Evolutionary conservation across 2,113 vertebrate species (phyloP).

Genomic region (Siphamia tubifer): DNA sequence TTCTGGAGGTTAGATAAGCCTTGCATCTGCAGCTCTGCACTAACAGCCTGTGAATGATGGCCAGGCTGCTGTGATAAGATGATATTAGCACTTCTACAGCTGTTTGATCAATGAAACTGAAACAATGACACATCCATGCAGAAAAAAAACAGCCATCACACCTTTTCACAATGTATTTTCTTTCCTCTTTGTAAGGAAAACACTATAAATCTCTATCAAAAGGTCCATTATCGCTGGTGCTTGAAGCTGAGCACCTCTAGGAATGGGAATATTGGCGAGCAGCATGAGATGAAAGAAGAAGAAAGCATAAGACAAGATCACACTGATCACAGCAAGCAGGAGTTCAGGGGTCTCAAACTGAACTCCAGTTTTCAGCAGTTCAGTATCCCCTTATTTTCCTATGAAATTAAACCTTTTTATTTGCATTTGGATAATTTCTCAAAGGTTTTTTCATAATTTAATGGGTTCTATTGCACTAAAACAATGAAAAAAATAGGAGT

Average conservation of each 20-base stretch:
- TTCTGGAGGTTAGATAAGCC: conserved; percentile 54
- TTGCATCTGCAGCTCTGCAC: conserved; percentile 41
- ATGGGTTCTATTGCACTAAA: too few species aligned
- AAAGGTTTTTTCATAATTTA: too few species aligned
- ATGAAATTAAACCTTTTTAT: too few species aligned
- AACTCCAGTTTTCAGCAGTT: too few species aligned
- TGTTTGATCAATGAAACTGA: conserved; percentile 39
- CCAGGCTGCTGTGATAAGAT: conserved; percentile 47
- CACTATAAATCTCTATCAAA: conserved; percentile 21
- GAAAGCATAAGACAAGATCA: background rate
- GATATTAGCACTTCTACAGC: conserved; percentile 45
- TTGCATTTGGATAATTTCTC: too few species aligned
- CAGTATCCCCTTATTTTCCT: too few species aligned
- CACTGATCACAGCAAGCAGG: conserved; percentile 16
- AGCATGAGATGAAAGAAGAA: conserved; percentile 27
- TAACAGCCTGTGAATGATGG: conserved; percentile 43
- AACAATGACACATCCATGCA: conserved; percentile 7
- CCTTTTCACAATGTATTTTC: conserved; percentile 3
- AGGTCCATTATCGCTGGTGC: conserved; percentile 13
- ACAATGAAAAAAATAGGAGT: too few species aligned
- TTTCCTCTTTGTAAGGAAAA: conserved; percentile 11
- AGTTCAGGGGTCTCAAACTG: too few species aligned
- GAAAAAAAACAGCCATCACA: background rate
- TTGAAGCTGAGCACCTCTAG: conserved; percentile 25
- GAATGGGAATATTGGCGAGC: conserved; percentile 23